Base-by-base conservation (phyloP, 2,888 invertebrate species). In the Eupithecia exiguata region DNA sequence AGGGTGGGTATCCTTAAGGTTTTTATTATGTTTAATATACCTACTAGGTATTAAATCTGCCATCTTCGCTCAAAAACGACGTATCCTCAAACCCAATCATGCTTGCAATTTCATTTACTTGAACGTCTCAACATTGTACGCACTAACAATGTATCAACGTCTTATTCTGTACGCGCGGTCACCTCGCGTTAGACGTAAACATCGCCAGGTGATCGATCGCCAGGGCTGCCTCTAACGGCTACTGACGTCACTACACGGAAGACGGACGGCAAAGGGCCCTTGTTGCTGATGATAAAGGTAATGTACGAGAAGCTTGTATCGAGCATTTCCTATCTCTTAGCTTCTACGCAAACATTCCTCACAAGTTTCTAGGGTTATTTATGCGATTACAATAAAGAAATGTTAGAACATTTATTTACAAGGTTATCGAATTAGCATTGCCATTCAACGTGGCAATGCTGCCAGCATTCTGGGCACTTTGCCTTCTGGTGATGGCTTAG, bases 181-280 rank as follows among this genome's bases (percentile, higher is more conserved):
- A 76, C 78, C 76, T 80, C 80, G 79, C 76, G 77, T 82, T 79
- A 80, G 71, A 76, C 77, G 79, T 79, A 79, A 81, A 81, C 81
- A 77, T 72, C 75, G 79, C 83, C 86, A 87, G 86, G 85, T 87
- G 85, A 86, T 84, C 82, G 84, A 85, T 86, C 53, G 58, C 73
- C 75, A 80, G 76, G 78, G 81, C 68, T 79, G 79, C 36, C 79
- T 69, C 67, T 14, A 62, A 62, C 62, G 62, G 62, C 62, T 62
- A 36, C 63, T 65, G 63, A 65, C 63, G 53, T 68, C 40, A 74
- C 79, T 74, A 38, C 63, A 65, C 63, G 63, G n/a, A 58, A 58
- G 36, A 65, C 36, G 12, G 35, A 65, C 63, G 36, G 70, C 75
- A 62, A 30, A 68, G 21, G 63, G 36, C 38, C 21, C 62, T 65